These are phyloP conservation scores for Gasterosteus aculeatus DNA, from an alignment of 2,113 vertebrate species.

Conservation along the genomic window DNA sequence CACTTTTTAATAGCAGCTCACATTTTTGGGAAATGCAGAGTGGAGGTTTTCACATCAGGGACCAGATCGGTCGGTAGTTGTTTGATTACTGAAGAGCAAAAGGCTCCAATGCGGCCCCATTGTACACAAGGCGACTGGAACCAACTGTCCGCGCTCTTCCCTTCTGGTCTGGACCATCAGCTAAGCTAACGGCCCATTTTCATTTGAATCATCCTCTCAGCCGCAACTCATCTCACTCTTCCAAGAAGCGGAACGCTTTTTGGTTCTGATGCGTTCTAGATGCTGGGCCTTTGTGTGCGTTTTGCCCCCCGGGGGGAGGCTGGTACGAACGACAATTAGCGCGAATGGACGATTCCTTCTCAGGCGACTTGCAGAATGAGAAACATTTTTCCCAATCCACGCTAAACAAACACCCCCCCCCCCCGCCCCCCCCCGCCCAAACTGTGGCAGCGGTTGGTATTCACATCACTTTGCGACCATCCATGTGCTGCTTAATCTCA, in stretches of 20 bases:
- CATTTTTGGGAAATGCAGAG: not conserved
- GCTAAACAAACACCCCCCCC: not conserved
- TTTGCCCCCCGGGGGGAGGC: not conserved
- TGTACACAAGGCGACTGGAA: no score
- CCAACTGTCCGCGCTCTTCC: no score
- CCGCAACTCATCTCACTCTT: not conserved
- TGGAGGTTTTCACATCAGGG: not conserved
- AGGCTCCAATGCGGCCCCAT: no score
- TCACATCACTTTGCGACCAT: slow-evolving; percentile 21
- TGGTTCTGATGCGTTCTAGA: no score
- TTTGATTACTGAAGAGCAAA: no score
- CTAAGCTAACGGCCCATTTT: not conserved
- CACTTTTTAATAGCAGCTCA: not conserved
- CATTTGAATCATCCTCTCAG: not conserved
- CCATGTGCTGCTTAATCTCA: slow-evolving; percentile 53
- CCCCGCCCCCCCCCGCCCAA: not conserved
- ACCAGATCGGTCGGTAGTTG: not conserved
- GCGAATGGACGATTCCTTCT: not conserved
- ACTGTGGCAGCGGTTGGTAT: slow-evolving; percentile 3
- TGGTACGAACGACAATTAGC: no score
- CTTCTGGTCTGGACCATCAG: not conserved
- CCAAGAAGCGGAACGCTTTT: not conserved
- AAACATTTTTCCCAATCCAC: not conserved
- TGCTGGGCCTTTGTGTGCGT: not conserved
- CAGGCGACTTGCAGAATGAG: not conserved